These are phyloP conservation scores for Leptoclinus maculatus DNA, from an alignment of 2,797 vertebrate species.

Conservation along the genomic window DNA sequence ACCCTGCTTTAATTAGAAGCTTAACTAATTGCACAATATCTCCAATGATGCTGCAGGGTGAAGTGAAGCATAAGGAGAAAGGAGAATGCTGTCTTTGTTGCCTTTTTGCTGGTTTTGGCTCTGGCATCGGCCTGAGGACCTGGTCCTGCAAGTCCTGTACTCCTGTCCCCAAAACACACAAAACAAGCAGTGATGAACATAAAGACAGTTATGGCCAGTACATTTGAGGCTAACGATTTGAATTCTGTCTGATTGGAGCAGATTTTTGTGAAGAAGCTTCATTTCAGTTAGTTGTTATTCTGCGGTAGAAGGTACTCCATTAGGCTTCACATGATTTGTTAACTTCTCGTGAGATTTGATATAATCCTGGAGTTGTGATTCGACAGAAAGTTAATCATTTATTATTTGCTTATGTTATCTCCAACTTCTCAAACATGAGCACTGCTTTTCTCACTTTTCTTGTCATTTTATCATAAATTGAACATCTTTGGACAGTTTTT, in stretches of 20 bases:
- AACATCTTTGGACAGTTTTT: neutral
- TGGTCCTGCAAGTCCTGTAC: conserved; percentile 2
- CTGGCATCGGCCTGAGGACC: neutral
- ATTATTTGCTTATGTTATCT: neutral
- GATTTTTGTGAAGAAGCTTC: neutral
- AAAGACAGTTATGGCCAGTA: neutral
- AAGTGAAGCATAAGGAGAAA: conserved; percentile 56
- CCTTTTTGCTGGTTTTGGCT: conserved; percentile 29
- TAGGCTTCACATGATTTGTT: neutral
- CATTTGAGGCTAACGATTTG: neutral
- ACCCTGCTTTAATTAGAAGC: conserved; percentile 55
- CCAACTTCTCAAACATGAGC: neutral
- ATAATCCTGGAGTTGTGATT: neutral
- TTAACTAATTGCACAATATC: conserved; percentile 61
- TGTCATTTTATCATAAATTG: neutral
- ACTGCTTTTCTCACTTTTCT: neutral
- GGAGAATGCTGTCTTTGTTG: conserved; percentile 76
- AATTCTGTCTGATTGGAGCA: neutral
- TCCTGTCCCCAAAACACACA: neutral
- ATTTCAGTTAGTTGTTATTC: neutral
- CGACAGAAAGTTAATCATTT: neutral
- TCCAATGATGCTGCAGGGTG: conserved; percentile 29
- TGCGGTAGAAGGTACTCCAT: neutral
- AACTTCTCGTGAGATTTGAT: neutral
- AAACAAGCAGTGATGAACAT: neutral